Evolutionary conservation across 1,140 invertebrate species (phyloP), one percentile per base, ranked within the genome.

Genomic region (Drosophila virilis): DNA sequence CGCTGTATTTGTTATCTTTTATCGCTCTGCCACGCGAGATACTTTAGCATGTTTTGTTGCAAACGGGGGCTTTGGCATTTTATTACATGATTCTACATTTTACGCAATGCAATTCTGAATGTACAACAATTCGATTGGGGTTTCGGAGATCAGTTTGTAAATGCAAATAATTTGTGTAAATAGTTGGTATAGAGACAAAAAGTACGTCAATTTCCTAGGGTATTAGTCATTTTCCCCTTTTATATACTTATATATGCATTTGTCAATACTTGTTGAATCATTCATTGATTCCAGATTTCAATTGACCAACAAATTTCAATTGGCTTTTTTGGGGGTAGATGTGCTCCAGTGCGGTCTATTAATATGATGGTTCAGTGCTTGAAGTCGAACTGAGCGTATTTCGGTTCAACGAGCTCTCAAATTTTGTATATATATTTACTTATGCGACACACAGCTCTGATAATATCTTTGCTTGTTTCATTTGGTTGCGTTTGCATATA

Each of bases 1-100:
- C 40, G 43, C 45, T 48, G 52, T 66, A 32, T 28, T 73, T 32
- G 78, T 65, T 79, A 72, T 80, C 81, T 50, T 78, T 78, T 75
- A 80, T 73, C 46, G 59, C 79, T 40, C 35, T 50, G 72, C 54
- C 52, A 68, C 32, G 48, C n/a, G 35, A 42, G 40, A 46, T 46
- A 58, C 6, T 42, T 59, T 43, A 61, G 8, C 40, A 40, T 37
- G 22, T 28, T 32, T 15, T 13, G 10, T 12, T 38, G 15, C 10
- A 17, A 58, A 42, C 32, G 59, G 35, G 51, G 42, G 17, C 52
- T 54, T 55, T 68, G 46, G 38, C 57, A 40, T 35, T 84, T 82
- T 72, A 79, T 76, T 83, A 80, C 80, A 83, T 65, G 48, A 38
- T 12, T 50, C 10, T 17, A 50, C 6, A 12, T 59, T 52, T 45